Conservation (phyloP, 2,888 invertebrate species). For the Aelia acuminata region DNA sequence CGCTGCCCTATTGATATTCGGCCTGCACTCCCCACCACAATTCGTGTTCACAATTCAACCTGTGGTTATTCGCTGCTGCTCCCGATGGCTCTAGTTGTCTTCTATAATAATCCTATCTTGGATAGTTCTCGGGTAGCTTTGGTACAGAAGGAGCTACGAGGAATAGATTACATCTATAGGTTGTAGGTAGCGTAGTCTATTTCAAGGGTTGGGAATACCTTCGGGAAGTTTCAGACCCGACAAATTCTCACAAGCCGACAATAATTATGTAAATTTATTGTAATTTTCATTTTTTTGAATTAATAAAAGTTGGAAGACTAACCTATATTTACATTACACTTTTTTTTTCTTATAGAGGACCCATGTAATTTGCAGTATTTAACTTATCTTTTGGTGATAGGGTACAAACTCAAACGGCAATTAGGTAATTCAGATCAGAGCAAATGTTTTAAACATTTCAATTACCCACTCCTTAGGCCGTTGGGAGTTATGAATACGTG, state of each 20-base stretch:
- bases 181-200: not conserved
- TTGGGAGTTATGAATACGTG: not conserved
- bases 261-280: too few species aligned
- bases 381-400: not conserved
- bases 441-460: constrained; percentile 15
- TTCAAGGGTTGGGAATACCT: not conserved
- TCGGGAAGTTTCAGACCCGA: too few species aligned
- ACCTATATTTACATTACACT: too few species aligned
- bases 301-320: too few species aligned
- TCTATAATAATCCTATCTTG: not conserved
- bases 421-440: constrained; percentile 23
- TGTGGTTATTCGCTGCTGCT: not conserved
- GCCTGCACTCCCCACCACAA: not conserved
- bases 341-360: too few species aligned
- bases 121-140: not conserved
- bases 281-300: too few species aligned
- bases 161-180: not conserved
- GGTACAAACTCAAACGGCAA: not conserved
- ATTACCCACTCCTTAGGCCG: constrained; percentile 4
- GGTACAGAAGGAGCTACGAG: not conserved
- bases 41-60: constrained; percentile 25
- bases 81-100: not conserved
- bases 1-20: constrained; percentile 15
- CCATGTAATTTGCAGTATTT: not conserved
- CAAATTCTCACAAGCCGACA: too few species aligned